Evolutionary conservation across 2,797 vertebrate genomes (phyloP).

Genomic region (Diceros bicornis): DNA sequence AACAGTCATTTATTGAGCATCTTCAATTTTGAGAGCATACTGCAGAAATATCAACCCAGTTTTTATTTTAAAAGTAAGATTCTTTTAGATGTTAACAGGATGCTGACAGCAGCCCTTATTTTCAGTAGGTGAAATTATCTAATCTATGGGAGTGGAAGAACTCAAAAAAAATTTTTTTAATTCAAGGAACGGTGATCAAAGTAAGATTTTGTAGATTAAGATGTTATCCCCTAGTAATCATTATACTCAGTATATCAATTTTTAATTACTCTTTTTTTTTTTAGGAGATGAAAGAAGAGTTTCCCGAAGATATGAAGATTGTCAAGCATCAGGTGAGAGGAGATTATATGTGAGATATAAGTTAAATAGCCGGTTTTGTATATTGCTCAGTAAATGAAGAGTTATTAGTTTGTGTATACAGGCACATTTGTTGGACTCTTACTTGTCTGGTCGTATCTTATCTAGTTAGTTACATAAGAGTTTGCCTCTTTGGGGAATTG

Average conservation of each 20-base stretch:
- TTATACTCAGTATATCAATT: constrained; percentile 59
- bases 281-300: constrained; percentile 91
- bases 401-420: constrained; percentile 56
- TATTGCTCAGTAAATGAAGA: constrained; percentile 27
- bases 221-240: constrained; percentile 26
- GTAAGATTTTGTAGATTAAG: constrained; percentile 67
- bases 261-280: constrained; percentile 80
- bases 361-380: constrained; percentile 51
- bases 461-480: constrained; percentile 7
- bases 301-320: constrained; percentile 91
- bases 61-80: constrained; percentile 65
- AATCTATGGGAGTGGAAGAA: constrained; percentile 52
- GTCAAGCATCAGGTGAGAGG: constrained; percentile 90
- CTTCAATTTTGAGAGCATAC: constrained; percentile 52
- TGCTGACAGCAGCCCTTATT: constrained; percentile 63
- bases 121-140: constrained; percentile 56
- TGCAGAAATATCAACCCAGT: constrained; percentile 57
- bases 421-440: constrained; percentile 2
- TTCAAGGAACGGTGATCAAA: constrained; percentile 52
- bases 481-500: not conserved
- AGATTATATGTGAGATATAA: constrained; percentile 47
- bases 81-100: constrained; percentile 17
- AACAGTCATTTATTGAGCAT: constrained; percentile 66
- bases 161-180: constrained; percentile 46
- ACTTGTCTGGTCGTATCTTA: constrained; percentile 5